Evolutionary conservation across 2,888 invertebrate genomes (phyloP).

Genomic region (Drosophila lacicola): DNA sequence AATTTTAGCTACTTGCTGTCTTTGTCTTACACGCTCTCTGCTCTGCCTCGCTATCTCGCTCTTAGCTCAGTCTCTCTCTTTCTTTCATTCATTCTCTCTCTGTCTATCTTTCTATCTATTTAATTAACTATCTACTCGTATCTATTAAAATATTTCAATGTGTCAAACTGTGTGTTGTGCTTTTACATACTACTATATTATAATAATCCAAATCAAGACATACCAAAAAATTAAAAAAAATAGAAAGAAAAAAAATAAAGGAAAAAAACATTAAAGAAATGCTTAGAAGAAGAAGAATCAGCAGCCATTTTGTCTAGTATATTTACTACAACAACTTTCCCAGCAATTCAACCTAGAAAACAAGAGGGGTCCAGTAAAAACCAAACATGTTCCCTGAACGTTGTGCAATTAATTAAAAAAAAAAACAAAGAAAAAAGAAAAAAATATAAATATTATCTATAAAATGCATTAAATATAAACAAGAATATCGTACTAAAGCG

Average conservation of each 20-base stretch:
- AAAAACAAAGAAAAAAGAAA: conserved; percentile 37
- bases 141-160: conserved; percentile 69
- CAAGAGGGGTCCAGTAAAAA: conserved; percentile 81
- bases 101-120: conserved; percentile 35
- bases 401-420: conserved; percentile 74
- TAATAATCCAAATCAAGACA: conserved; percentile 56
- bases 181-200: conserved; percentile 67
- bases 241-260: conserved; percentile 23
- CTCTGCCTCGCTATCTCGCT: conserved; percentile 43
- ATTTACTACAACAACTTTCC: conserved; percentile 22
- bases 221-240: conserved; percentile 35
- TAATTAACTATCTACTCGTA: conserved; percentile 50
- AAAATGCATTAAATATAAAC: conserved; percentile 67
- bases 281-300: conserved; percentile 23
- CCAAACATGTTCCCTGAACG: conserved; percentile 69
- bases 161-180: conserved; percentile 81
- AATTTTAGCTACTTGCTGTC: conserved; percentile 55
- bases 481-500: conserved; percentile 72
- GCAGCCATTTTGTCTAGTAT: conserved; percentile 27
- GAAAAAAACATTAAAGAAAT: conserved; percentile 39
- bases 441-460: conserved; percentile 53
- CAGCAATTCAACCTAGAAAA: conserved; percentile 72
- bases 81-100: conserved; percentile 31
- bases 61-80: conserved; percentile 27
- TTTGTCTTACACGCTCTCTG: conserved; percentile 48